Evolutionary conservation across 2,113 vertebrate species (phyloP), one percentile per base, ranked within the genome.

Genomic region (Climacteris rufus): DNA sequence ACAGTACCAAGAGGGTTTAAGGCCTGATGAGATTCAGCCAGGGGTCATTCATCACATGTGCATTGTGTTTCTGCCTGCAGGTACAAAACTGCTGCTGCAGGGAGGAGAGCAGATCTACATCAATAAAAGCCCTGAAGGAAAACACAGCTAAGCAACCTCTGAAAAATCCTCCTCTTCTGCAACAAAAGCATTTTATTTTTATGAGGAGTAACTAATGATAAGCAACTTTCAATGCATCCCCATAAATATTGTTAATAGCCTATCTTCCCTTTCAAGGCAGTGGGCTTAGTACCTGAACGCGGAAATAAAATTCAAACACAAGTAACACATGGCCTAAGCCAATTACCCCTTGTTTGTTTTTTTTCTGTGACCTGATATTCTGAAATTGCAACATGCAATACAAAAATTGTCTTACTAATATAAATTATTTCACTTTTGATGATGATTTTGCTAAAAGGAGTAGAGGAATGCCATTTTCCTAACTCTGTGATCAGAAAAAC

Each of bases 11-110:
- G 15, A 57, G 10, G 11, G 39, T 12, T 57, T 25, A 45, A 79
- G 23, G 18, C 15, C 42, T n/a, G 33, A 44, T 49, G 14, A 53
- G 49, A 61, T 68, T 52, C 44, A 83, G 39, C 20, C 40, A 72
- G 25, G 2, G 17, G 35, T 20, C 4, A 7, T 20, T 28, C 4
- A 9, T 25, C n/a, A 59, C 40, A 25, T 0, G 2, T 16, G 16
- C 19, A 33, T 35, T 54, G 33, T 39, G 9, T 5, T 83, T 75
- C 84, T 53, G 21, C 56, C 50, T 76, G 25, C n/a, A 54, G 22
- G 39, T 71, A 66, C 20, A 70, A 56, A 91, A 71, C 42, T 22
- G 42, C 6, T 4, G 1, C 47, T 11, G 4, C 15, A 49, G 37
- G 20, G 37, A 76, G 12, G 28, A 85, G 37, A 76, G 11, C 24